phyloP scores from a whole-genome alignment of 2,113 vertebrate species.

The Oreamnos americanus region DNA sequence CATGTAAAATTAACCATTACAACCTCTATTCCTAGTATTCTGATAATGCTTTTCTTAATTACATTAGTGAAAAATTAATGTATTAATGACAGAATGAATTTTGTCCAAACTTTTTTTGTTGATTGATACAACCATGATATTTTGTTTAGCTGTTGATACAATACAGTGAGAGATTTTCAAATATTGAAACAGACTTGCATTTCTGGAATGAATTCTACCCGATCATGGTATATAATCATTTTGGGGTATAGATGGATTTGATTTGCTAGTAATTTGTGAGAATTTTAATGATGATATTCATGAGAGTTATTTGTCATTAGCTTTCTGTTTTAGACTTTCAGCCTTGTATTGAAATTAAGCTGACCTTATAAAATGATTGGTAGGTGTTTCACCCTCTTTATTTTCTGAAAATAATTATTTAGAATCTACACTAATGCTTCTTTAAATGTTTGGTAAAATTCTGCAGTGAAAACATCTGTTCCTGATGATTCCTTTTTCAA shows the following conservation, averaged over 20 bases:
- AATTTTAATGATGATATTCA: neutral
- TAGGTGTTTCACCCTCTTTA: neutral
- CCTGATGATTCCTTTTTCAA: neutral
- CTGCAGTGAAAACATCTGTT: neutral
- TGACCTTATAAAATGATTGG: neutral
- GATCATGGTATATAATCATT: neutral
- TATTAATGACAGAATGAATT: neutral
- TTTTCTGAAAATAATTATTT: conserved; percentile 4
- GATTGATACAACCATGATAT: neutral
- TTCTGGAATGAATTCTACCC: neutral
- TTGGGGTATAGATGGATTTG: neutral
- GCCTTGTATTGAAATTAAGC: neutral
- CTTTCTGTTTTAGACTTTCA: neutral
- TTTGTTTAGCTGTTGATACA: conserved; percentile 1
- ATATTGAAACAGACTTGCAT: neutral
- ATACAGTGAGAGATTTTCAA: neutral
- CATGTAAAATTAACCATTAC: neutral
- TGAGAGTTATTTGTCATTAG: neutral
- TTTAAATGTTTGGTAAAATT: conserved; percentile 17
- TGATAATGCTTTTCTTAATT: neutral
- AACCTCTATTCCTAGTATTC: neutral
- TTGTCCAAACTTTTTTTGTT: neutral
- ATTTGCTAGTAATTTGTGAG: neutral
- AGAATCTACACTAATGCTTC: neutral
- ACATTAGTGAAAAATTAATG: neutral